Evolutionary conservation across 1,140 invertebrate genomes (phyloP).

Genomic region (Cherax quadricarinatus): DNA sequence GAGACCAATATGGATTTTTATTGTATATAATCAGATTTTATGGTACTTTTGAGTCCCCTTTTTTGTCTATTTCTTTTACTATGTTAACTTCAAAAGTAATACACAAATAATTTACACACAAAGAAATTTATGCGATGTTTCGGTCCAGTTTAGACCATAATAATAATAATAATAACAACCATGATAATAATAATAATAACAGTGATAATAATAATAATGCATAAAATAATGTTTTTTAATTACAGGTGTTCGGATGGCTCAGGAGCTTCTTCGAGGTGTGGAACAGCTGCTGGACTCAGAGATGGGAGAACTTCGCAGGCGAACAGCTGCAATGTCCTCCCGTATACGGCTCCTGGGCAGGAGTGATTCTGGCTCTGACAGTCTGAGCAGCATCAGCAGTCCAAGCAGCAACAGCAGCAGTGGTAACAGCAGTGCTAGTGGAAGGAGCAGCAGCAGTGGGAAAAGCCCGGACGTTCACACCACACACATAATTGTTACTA

Average conservation of each 20-base stretch:
- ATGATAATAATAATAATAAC: too few species aligned
- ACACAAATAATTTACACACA: too few species aligned
- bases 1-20: too few species aligned
- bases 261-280: constrained; percentile 62
- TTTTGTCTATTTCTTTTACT: too few species aligned
- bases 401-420: constrained; percentile 36
- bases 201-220: too few species aligned
- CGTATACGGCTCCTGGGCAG: constrained; percentile 57
- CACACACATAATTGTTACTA: constrained; percentile 44
- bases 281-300: constrained; percentile 67
- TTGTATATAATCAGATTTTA: too few species aligned
- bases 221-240: background rate
- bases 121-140: too few species aligned
- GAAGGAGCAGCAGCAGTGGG: constrained; percentile 15
- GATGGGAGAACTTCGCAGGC: constrained; percentile 57
- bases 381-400: constrained; percentile 33
- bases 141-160: too few species aligned
- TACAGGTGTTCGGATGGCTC: constrained; percentile 58
- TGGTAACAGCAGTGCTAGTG: constrained; percentile 34
- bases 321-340: constrained; percentile 59
- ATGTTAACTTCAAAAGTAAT: too few species aligned
- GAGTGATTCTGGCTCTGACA: constrained; percentile 43
- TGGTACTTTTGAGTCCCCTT: too few species aligned
- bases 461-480: constrained; percentile 33
- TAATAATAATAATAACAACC: too few species aligned